Evolutionary conservation across 2,797 vertebrate species (phyloP).

Genomic region (Aldrovandia affinis): DNA sequence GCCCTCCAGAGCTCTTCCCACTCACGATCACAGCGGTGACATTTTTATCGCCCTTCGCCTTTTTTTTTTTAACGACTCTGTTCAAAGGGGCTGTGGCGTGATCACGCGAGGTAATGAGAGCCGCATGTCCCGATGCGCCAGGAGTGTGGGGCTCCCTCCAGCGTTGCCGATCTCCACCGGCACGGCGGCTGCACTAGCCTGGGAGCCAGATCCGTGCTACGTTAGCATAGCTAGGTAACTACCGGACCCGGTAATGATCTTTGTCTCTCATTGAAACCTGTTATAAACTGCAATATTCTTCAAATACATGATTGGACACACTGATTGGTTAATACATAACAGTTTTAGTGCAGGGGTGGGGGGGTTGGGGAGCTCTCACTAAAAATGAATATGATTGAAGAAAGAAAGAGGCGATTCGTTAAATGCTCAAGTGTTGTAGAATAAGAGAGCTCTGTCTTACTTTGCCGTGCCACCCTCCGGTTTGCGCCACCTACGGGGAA

Average conservation of each 20-base stretch:
- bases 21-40: background rate
- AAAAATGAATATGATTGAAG: background rate
- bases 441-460: conserved; percentile 72
- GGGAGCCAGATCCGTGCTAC: background rate
- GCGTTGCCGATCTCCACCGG: background rate
- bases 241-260: background rate
- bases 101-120: conserved; percentile 29
- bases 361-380: no score
- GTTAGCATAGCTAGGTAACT: background rate
- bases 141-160: background rate
- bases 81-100: conserved; percentile 20
- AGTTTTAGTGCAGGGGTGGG: no score
- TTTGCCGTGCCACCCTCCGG: conserved; percentile 87
- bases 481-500: conserved; percentile 87
- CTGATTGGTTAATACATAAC: no score
- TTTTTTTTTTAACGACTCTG: conserved; percentile 24
- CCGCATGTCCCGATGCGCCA: conserved; percentile 28
- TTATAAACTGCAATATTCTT: background rate
- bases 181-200: background rate
- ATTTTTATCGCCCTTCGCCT: background rate
- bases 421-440: no score
- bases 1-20: conserved; percentile 6
- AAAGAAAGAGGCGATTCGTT: background rate
- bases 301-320: no score
- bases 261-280: background rate